Evolutionary conservation across 2,888 invertebrate genomes (phyloP).

Genomic region (Zygogramma bicolorata): DNA sequence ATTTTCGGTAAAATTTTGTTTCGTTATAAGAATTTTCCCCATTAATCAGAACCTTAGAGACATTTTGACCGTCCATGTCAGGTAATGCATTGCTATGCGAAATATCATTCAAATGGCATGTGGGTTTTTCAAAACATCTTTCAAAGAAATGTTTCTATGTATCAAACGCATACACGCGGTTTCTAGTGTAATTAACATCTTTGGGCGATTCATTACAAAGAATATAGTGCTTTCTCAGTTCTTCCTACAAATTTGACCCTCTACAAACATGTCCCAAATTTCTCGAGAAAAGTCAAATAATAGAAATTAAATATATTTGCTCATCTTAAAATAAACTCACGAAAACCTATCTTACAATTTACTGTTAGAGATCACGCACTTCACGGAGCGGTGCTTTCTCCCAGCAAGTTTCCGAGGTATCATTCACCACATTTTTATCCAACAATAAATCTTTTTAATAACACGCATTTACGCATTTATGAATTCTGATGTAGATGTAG

Average conservation of each 20-base stretch:
- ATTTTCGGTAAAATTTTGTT: too few relatives aligned
- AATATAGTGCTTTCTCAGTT: background rate
- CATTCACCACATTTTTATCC: background rate
- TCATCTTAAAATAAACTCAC: background rate
- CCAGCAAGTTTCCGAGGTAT: background rate
- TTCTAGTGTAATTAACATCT: too few relatives aligned
- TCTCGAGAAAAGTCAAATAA: background rate
- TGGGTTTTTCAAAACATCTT: too few relatives aligned
- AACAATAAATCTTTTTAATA: background rate
- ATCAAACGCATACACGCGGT: too few relatives aligned
- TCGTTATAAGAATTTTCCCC: too few relatives aligned
- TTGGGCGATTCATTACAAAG: too few relatives aligned
- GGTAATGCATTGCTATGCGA: too few relatives aligned
- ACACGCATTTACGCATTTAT: background rate
- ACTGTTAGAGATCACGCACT: background rate
- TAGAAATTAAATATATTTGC: background rate
- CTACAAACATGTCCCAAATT: background rate
- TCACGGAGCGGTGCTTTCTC: background rate
- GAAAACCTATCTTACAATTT: background rate
- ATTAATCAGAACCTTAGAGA: too few relatives aligned
- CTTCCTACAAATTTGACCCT: background rate
- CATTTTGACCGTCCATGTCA: too few relatives aligned
- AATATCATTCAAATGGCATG: too few relatives aligned
- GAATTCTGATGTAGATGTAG: background rate
- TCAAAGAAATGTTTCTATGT: too few relatives aligned